phyloP scores from a whole-genome alignment of 1,140 invertebrate genomes.

The Hycleus cichorii region DNA sequence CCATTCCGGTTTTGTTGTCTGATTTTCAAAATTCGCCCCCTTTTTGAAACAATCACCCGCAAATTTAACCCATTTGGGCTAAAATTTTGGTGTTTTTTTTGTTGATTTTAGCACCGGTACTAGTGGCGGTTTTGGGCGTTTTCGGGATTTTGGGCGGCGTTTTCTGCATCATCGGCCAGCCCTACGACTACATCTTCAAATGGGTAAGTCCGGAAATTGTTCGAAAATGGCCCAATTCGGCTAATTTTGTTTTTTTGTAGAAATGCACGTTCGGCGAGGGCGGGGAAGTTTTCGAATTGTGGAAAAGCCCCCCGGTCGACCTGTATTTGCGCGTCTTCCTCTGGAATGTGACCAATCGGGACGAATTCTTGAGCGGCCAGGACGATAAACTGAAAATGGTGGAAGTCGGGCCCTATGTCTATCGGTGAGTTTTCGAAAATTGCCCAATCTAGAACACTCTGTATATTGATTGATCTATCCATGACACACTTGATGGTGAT shows the following conservation, averaged over 20 bases:
- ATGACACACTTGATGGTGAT: no score
- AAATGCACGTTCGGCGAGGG: conserved; percentile 64
- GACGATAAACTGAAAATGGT: conserved; percentile 64
- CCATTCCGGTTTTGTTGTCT: no score
- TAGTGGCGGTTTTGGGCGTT: conserved; percentile 52
- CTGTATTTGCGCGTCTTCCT: conserved; percentile 78
- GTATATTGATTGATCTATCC: no score
- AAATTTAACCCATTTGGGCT: no score
- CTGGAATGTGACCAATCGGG: conserved; percentile 82
- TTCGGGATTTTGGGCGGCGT: conserved; percentile 53
- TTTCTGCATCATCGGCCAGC: conserved; percentile 54
- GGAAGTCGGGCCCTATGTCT: conserved; percentile 86
- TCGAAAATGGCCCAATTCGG: not conserved
- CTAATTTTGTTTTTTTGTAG: conserved; percentile 41
- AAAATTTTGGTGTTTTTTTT: no score
- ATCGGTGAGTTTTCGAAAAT: conserved; percentile 57
- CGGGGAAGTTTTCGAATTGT: conserved; percentile 76
- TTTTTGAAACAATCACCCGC: no score
- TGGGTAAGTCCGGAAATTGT: conserved; percentile 44
- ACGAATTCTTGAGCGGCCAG: conserved; percentile 64
- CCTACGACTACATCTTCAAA: conserved; percentile 65
- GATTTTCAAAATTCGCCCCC: no score
- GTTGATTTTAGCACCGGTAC: not conserved
- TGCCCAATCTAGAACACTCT: no score
- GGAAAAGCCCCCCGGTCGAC: conserved; percentile 75